phyloP scores from a whole-genome alignment of 2,113 vertebrate species.

The Pelmatolapia mariae region DNA sequence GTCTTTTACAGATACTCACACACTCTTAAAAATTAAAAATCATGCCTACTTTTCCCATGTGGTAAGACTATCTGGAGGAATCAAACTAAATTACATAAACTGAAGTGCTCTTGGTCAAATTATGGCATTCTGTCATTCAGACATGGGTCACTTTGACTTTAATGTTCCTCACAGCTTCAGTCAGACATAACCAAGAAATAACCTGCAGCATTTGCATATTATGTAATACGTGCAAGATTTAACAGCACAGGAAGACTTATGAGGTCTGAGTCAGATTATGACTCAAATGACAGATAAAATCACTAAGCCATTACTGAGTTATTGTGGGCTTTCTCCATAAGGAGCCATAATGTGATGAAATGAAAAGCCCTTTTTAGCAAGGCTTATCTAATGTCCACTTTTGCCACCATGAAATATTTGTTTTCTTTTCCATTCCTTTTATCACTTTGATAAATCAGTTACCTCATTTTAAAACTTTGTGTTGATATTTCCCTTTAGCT shows the following conservation, averaged over 20 bases:
- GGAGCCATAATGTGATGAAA: background rate
- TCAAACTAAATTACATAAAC: background rate
- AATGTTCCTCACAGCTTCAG: background rate
- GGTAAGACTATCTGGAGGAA: background rate
- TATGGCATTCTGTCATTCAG: background rate
- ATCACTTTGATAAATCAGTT: background rate
- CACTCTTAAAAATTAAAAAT: background rate
- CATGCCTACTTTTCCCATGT: background rate
- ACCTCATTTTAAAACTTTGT: background rate
- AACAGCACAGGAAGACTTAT: rapidly evolving
- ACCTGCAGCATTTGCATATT: background rate
- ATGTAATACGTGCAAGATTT: background rate
- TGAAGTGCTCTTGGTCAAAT: background rate
- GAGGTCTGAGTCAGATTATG: background rate
- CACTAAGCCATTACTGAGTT: background rate
- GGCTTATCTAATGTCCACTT: background rate
- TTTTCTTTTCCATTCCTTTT: background rate
- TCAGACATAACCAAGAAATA: background rate
- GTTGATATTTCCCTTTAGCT: background rate
- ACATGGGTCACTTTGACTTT: background rate
- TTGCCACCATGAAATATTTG: background rate
- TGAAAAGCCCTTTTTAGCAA: background rate
- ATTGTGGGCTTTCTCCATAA: background rate
- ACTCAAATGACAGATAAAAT: background rate
- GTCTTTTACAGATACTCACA: background rate